Conservation (phyloP, 1,140 invertebrate species). For the Dysdera silvatica region DNA sequence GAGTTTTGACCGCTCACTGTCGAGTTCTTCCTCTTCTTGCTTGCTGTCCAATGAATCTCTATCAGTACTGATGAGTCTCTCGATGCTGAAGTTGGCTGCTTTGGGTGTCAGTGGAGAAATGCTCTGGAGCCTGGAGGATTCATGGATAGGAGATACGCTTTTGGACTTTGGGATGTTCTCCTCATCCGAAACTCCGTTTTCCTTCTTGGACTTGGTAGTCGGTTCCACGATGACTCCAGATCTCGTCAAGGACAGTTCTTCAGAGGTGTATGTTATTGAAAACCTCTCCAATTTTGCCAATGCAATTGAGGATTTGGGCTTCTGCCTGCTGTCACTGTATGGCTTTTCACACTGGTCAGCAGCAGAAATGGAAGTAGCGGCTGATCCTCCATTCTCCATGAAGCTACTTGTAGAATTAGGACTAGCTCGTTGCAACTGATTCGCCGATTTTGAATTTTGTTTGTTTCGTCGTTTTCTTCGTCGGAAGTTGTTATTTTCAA, state of each 20-base stretch:
- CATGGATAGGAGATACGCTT: too few species aligned
- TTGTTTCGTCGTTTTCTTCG: constrained; percentile 61
- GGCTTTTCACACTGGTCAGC: too few species aligned
- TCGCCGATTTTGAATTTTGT: constrained; percentile 3
- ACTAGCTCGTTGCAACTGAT: too few species aligned
- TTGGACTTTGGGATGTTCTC: not conserved
- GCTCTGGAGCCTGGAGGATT: constrained; percentile 2
- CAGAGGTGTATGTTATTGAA: not conserved
- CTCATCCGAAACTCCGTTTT: not conserved
- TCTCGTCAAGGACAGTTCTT: not conserved
- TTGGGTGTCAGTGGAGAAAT: constrained; percentile 19
- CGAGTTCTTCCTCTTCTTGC: not conserved
- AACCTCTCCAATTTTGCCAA: too few species aligned
- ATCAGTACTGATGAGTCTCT: constrained; percentile 17
- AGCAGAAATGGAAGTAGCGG: not conserved
- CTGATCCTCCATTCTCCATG: not conserved
- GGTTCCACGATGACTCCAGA: constrained; percentile 15
- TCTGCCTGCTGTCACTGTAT: not conserved
- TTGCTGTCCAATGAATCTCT: not conserved
- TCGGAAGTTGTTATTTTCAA: constrained; percentile 57
- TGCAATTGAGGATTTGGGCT: not conserved
- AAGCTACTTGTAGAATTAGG: not conserved
- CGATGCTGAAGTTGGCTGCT: constrained; percentile 23
- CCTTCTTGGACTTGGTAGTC: not conserved
- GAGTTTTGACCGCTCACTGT: not conserved